Evolutionary conservation across 2,888 invertebrate species (phyloP).

Genomic region (Hartigia nigra): DNA sequence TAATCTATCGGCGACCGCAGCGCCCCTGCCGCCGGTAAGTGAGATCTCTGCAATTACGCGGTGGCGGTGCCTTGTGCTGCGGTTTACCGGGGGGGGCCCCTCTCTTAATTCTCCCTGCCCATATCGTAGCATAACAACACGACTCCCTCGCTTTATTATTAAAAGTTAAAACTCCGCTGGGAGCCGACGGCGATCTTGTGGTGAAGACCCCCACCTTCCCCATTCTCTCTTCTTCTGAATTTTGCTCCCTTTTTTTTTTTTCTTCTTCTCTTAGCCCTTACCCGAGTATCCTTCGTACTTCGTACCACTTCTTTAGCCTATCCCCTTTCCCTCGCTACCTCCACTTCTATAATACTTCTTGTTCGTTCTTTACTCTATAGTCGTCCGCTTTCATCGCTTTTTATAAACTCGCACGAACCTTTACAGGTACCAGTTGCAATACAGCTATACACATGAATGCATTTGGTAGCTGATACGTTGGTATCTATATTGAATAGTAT

Average conservation of each 20-base stretch:
- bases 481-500: neutral
- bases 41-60: slow-evolving; percentile 58
- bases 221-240: slow-evolving; percentile 12
- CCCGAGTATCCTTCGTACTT: slow-evolving; percentile 9
- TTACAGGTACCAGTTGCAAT: slow-evolving; percentile 18
- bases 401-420: slow-evolving; percentile 42
- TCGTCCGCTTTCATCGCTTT: slow-evolving; percentile 5
- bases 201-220: slow-evolving; percentile 19
- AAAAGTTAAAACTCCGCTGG: slow-evolving; percentile 60
- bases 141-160: slow-evolving; percentile 63
- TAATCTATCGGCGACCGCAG: slow-evolving; percentile 46
- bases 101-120: slow-evolving; percentile 22
- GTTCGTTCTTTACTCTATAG: neutral
- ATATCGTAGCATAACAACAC: slow-evolving; percentile 56
- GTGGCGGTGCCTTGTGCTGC: slow-evolving; percentile 57
- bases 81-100: slow-evolving; percentile 43
- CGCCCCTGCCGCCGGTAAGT: slow-evolving; percentile 28
- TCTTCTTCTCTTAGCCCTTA: neutral
- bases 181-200: slow-evolving; percentile 49
- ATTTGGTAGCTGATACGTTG: slow-evolving; percentile 27
- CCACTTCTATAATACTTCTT: neutral
- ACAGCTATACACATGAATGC: slow-evolving; percentile 5
- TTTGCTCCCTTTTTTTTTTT: slow-evolving; percentile 9
- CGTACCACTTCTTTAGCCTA: slow-evolving; percentile 3
- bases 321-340: neutral